A percentile compares a stretch with the other conserved stretches of the same genome.
Conservation (phyloP, 2,888 invertebrate species). For the Drosophila helvetica region DNA sequence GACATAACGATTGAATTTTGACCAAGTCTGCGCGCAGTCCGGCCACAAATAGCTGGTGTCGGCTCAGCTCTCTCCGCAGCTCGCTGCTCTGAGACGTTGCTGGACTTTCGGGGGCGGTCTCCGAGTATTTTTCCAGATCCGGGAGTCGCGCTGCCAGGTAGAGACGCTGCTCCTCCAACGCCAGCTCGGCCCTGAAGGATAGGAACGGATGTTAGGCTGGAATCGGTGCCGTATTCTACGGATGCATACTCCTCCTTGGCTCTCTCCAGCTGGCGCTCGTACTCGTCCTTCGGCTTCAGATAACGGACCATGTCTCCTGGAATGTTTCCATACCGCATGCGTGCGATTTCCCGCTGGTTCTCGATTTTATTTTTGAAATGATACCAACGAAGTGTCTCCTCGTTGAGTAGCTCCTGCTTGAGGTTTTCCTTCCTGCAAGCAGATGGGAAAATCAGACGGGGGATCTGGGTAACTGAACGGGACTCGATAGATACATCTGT, state of each 20-base stretch:
- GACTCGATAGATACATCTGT: neutral
- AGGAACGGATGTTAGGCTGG: neutral
- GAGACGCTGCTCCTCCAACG: neutral
- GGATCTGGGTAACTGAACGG: neutral
- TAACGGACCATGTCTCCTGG: neutral
- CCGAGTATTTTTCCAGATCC: neutral
- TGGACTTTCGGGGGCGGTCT: neutral
- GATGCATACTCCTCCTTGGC: neutral
- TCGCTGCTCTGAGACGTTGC: neutral
- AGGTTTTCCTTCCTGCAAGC: neutral
- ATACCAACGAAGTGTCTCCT: neutral
- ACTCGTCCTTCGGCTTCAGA: neutral
- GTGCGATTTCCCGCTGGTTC: neutral
- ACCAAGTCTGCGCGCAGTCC: neutral
- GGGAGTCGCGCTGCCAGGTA: neutral
- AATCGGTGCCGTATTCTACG: neutral
- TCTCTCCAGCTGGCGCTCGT: neutral
- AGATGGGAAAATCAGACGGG: neutral
- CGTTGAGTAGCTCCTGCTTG: neutral
- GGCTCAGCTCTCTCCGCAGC: neutral
- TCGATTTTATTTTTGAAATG: neutral
- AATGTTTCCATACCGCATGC: neutral
- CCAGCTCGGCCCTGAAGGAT: neutral
- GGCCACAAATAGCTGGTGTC: neutral
- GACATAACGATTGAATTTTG: neutral